phyloP scores from a whole-genome alignment of 1,140 invertebrate species.

The Akabosia matsudoensis region DNA sequence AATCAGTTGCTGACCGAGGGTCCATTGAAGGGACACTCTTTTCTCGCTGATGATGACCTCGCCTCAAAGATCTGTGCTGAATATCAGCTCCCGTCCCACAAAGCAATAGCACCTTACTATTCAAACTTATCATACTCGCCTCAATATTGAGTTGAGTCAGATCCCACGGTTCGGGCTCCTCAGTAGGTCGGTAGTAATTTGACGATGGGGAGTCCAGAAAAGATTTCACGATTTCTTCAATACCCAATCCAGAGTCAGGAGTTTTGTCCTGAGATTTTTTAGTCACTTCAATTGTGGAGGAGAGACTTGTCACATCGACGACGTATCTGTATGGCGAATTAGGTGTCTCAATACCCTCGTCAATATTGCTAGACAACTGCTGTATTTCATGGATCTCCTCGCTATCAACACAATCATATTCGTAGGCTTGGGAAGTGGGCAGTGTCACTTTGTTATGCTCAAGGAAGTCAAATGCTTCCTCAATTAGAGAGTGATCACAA shows the following conservation, averaged over 20 bases:
- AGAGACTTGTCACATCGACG: slow-evolving; percentile 32
- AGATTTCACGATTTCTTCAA: slow-evolving; percentile 43
- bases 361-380: slow-evolving; percentile 1
- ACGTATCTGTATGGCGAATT: slow-evolving; percentile 41
- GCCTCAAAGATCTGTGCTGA: slow-evolving; percentile 30
- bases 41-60: slow-evolving; percentile 31
- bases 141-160: slow-evolving; percentile 84
- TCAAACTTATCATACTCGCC: slow-evolving; percentile 45
- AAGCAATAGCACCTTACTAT: slow-evolving; percentile 40
- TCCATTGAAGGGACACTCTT: not conserved
- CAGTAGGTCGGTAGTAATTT: slow-evolving; percentile 75
- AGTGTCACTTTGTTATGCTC: slow-evolving; percentile 62
- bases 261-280: slow-evolving; percentile 36
- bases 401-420: slow-evolving; percentile 32
- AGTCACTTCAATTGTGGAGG: not conserved
- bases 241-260: slow-evolving; percentile 41
- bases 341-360: slow-evolving; percentile 43
- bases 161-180: slow-evolving; percentile 84
- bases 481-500: slow-evolving; percentile 77
- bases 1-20: not conserved
- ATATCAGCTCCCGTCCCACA: slow-evolving; percentile 39
- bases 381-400: not conserved
- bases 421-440: slow-evolving; percentile 33
- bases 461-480: slow-evolving; percentile 76
- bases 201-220: slow-evolving; percentile 73